phyloP scores from a whole-genome alignment of 92 coral and sea anemone genomes.

The Blastomussa wellsi region DNA sequence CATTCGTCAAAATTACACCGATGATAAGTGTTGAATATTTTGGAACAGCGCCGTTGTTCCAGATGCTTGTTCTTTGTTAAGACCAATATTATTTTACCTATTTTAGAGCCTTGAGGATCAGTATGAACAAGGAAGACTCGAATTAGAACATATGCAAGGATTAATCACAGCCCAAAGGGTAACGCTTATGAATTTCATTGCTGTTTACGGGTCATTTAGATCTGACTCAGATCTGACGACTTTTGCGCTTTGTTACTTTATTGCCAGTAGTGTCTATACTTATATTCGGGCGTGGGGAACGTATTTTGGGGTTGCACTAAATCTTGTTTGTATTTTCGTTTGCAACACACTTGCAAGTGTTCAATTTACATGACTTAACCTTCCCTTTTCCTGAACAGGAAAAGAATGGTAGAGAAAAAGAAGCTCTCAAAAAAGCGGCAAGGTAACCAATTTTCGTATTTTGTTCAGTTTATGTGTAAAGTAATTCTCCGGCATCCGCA shows the following conservation, averaged over 20 bases:
- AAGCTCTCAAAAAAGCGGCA: conserved; percentile 96
- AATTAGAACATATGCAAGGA: conserved; percentile 93
- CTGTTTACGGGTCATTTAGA: no score
- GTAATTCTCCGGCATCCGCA: not conserved
- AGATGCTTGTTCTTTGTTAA: not conserved
- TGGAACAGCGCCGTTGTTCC: not conserved
- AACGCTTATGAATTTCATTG: not conserved
- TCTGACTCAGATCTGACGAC: no score
- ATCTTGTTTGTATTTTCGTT: not conserved
- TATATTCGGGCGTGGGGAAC: no score
- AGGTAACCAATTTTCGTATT: conserved; percentile 61
- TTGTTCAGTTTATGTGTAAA: not conserved
- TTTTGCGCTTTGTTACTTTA: no score
- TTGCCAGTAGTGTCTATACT: no score
- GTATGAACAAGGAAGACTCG: conserved; percentile 77
- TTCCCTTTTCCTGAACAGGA: conserved; percentile 55
- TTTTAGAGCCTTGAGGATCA: conserved; percentile 89
- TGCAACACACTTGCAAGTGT: not conserved
- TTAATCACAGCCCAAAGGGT: conserved; percentile 91
- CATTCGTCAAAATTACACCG: not conserved
- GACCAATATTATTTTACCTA: not conserved
- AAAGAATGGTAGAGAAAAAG: conserved; percentile 86
- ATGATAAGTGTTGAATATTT: not conserved
- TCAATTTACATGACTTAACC: not conserved
- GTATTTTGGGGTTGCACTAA: no score